These are phyloP conservation scores for Drosophila elegans DNA, from an alignment of 1,140 invertebrate species.

Conservation along the genomic window DNA sequence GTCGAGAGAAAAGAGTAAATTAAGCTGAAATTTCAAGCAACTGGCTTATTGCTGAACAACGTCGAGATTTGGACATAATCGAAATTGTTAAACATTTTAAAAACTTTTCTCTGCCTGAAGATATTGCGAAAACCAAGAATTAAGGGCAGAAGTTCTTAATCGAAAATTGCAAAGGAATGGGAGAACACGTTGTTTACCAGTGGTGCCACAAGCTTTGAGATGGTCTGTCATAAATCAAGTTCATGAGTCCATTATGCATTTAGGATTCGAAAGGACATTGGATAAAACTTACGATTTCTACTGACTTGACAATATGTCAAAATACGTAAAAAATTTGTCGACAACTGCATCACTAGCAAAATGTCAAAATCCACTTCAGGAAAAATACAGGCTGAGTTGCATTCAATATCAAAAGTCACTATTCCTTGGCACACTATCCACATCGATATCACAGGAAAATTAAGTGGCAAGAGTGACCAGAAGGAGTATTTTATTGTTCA, in stretches of 20 bases:
- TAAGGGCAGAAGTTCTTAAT: too few relatives aligned
- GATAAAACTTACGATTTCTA: conserved; percentile 49
- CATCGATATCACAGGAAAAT: too few relatives aligned
- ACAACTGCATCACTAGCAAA: conserved; percentile 3
- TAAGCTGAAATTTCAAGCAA: conserved; percentile 35
- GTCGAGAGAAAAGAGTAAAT: too few relatives aligned
- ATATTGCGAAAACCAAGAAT: conserved; percentile 24
- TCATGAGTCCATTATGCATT: conserved; percentile 60
- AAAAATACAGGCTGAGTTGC: too few relatives aligned
- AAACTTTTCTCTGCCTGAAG: conserved; percentile 19
- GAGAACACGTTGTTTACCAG: conserved; percentile 53
- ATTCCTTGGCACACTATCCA: too few relatives aligned
- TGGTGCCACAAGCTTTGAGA: too few relatives aligned
- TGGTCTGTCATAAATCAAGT: conserved; percentile 75
- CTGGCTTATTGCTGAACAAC: conserved; percentile 1
- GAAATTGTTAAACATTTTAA: conserved; percentile 13
- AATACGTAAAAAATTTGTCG: not conserved
- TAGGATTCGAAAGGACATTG: conserved; percentile 66
- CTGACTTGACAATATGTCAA: conserved; percentile 41
- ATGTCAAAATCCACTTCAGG: not conserved
- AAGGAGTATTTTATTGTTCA: too few relatives aligned
- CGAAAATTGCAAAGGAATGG: conserved; percentile 18
- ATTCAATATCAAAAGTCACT: too few relatives aligned
- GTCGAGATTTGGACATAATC: conserved; percentile 23
- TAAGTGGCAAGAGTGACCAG: too few relatives aligned